Base-by-base conservation (phyloP, 2,113 vertebrate genomes). In the Lepus americanus region DNA sequence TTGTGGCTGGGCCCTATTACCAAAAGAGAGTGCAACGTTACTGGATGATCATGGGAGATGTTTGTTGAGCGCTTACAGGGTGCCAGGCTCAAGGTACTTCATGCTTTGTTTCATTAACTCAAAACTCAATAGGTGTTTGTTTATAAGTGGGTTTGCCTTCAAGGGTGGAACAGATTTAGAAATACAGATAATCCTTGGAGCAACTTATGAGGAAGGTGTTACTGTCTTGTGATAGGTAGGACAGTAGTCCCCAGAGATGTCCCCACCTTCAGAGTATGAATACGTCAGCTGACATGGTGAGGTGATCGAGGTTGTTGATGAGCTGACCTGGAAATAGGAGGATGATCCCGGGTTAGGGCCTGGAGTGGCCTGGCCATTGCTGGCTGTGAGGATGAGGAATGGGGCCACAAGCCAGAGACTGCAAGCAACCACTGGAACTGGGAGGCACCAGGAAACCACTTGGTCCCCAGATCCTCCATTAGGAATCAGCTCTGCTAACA, bases 121-220 rank as follows among this genome's bases (percentile, higher is more conserved):
- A n/a, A n/a, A 66, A 67, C 23, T 89, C 39, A 49, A 5, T 64
- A 49, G 36, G 36, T 67, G 1, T 63, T 44, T 70, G 9, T 77
- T 76, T 92, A 78, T 49, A 67, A 89, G 31, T 44, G 61, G 72
- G n/a, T 80, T 88, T 74, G 23, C 55, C 64, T 88, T 85, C 9
- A 70, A 72, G 61, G 89, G 70, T 80, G n/a, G 84, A 61, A 89
- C 78, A 59, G 73, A 64, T 70, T 74, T 80, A 59, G 49, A 93
- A 93, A 67, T 79, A 55, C 6, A n/a, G 59, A 53, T 80, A 88
- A 29, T 59, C 36, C 17, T 88, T 27, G 25, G 70, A 70, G 36
- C 23, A 81, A 1, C 10, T 20, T 27, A 61, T 69, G 11, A 67
- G 33, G 17, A 44, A 69, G 12, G 2, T 31, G 19, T 51, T 22